Percentiles rank a stretch among this genome's conserved stretches.
phyloP scores from a whole-genome alignment of 2,888 invertebrate genomes.

The Epistrophe grossulariae region DNA sequence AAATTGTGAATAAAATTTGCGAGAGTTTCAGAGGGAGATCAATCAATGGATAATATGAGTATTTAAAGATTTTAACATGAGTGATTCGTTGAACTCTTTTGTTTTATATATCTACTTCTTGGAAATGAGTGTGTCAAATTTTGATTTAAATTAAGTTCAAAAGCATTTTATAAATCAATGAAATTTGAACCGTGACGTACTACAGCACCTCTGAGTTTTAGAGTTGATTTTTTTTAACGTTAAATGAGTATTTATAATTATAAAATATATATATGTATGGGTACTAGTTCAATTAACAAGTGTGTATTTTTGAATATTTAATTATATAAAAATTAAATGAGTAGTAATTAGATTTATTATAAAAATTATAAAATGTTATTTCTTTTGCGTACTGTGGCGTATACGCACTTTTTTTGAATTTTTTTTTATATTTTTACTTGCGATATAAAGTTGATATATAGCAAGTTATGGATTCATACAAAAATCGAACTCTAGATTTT shows the following conservation, averaged over 20 bases:
- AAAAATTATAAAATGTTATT: no score
- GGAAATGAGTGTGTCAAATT: neutral
- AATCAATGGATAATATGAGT: neutral
- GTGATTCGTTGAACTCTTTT: conserved; percentile 29
- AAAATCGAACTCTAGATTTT: no score
- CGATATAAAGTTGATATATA: no score
- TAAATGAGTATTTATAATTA: neutral
- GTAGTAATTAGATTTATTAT: no score
- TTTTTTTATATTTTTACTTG: no score
- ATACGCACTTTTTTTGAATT: neutral
- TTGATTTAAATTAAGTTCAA: neutral
- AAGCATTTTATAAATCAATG: neutral
- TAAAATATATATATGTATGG: no score
- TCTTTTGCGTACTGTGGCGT: neutral
- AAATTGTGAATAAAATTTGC: conserved; percentile 18
- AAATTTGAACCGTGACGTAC: no score
- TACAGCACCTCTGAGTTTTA: neutral
- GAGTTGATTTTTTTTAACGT: neutral
- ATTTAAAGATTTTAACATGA: neutral
- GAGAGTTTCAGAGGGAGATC: neutral
- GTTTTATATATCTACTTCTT: neutral
- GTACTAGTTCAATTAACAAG: no score
- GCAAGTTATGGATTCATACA: no score
- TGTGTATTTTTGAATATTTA: no score
- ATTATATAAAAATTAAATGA: no score